A percentile compares a stretch with the other conserved stretches of the same genome.
Conservation (phyloP, 2,113 vertebrate species). For the Xerus inauris region DNA sequence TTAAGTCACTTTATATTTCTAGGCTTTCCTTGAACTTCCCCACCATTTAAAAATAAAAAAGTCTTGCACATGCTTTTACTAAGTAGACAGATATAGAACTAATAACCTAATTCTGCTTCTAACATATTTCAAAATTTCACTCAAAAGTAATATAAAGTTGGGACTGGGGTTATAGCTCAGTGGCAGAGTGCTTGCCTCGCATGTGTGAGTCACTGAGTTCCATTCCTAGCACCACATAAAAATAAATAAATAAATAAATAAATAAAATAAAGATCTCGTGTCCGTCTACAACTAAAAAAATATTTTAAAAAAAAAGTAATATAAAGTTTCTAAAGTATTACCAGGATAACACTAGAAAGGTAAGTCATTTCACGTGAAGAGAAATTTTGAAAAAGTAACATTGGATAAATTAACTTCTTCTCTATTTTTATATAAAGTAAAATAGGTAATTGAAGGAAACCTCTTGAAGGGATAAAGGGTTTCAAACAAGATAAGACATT, state of each 20-base stretch:
- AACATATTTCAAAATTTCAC: constrained; percentile 3
- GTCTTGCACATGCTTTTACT: not conserved
- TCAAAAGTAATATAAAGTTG: not conserved
- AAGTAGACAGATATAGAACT: not conserved
- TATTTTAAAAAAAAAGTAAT: too few relatives aligned
- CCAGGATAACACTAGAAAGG: not conserved
- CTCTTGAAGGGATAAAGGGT: not conserved
- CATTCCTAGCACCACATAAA: too few relatives aligned
- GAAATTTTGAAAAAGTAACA: constrained; percentile 5
- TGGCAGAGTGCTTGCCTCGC: too few relatives aligned
- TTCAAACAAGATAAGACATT: not conserved
- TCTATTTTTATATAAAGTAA: constrained; percentile 14
- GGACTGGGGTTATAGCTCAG: too few relatives aligned
- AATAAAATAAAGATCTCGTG: too few relatives aligned
- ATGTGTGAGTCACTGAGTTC: too few relatives aligned
- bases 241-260: too few relatives aligned
- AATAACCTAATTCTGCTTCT: not conserved
- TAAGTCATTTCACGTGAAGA: constrained; percentile 22
- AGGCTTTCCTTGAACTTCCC: not conserved
- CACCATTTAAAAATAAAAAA: not conserved
- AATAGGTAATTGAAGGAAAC: not conserved
- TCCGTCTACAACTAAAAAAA: too few relatives aligned
- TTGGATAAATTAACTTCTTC: not conserved
- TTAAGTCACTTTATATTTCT: not conserved
- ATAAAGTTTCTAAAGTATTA: not conserved